Evolutionary conservation across 1,140 invertebrate species (phyloP).

Genomic region (Achroia grisella): DNA sequence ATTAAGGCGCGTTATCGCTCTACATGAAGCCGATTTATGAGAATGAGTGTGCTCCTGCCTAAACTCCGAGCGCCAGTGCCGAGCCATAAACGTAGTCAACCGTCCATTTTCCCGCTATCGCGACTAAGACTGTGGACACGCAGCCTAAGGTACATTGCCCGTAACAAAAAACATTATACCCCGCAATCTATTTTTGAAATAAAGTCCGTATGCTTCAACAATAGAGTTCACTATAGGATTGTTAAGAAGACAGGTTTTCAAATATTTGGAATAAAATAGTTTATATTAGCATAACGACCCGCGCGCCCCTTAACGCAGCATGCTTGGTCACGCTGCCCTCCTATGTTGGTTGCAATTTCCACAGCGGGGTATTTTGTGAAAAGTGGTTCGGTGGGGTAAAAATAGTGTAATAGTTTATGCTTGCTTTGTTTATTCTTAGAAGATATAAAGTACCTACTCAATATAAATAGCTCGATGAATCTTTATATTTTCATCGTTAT

Average conservation of each 20-base stretch:
- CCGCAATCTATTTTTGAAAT: not conserved
- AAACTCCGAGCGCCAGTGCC: conserved; percentile 51
- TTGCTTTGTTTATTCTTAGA: too few species aligned
- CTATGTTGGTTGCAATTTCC: conserved; percentile 63
- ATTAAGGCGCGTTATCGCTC: conserved; percentile 43
- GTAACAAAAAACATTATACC: conserved; percentile 9
- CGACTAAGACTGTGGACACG: conserved; percentile 56
- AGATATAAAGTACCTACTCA: too few species aligned
- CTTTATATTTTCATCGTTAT: too few species aligned
- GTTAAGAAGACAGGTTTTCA: not conserved
- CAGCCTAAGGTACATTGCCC: conserved; percentile 27
- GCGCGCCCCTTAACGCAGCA: conserved; percentile 65
- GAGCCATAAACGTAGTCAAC: conserved; percentile 68
- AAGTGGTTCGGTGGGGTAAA: conserved; percentile 22
- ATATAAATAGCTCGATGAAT: too few species aligned
- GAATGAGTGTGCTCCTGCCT: conserved; percentile 33
- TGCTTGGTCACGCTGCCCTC: conserved; percentile 68
- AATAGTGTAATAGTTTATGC: too few species aligned
- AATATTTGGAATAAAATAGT: conserved; percentile 19
- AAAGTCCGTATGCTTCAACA: not conserved
- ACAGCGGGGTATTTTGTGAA: conserved; percentile 43
- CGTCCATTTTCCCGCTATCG: conserved; percentile 67
- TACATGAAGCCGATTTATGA: conserved; percentile 45
- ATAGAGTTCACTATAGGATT: conserved; percentile 15
- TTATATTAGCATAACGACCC: conserved; percentile 67